These are phyloP conservation scores for Corydoras sp. DNA, from an alignment of 2,113 vertebrate genomes.

Conservation along the genomic window DNA sequence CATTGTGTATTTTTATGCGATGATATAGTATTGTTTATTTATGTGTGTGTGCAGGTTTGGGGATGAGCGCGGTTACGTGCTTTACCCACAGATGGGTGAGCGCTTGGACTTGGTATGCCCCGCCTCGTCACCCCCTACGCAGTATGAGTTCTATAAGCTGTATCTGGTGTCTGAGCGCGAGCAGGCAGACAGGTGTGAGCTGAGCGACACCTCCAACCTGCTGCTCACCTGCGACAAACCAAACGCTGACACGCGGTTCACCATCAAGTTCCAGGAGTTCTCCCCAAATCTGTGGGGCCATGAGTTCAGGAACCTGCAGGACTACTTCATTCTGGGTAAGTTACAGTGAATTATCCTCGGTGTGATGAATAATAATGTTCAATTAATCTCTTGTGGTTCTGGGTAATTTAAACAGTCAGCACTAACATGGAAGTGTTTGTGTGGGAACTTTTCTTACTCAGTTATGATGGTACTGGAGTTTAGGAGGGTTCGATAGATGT, in stretches of 20 bases:
- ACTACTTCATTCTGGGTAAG: constrained; percentile 96
- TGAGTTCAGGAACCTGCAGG: constrained; percentile 86
- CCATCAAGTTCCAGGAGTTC: constrained; percentile 99
- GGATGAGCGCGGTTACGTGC: constrained; percentile 42
- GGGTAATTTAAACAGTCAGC: constrained; percentile 45
- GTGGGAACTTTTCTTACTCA: constrained; percentile 2
- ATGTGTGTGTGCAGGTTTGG: constrained; percentile 32
- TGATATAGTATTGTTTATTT: neutral
- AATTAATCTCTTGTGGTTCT: constrained; percentile 49
- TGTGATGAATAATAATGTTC: constrained; percentile 39
- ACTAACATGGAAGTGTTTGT: constrained; percentile 33
- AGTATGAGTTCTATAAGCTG: constrained; percentile 94
- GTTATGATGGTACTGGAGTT: neutral
- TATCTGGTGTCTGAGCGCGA: constrained; percentile 84
- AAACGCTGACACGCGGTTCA: constrained; percentile 92
- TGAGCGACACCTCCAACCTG: constrained; percentile 87
- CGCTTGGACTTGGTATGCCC: constrained; percentile 98
- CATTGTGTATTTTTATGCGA: too few relatives aligned
- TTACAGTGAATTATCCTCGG: constrained; percentile 54
- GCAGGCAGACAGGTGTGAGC: constrained; percentile 90
- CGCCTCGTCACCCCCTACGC: constrained; percentile 63
- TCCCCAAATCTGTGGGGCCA: constrained; percentile 98
- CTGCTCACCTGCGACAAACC: constrained; percentile 95
- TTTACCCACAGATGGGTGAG: constrained; percentile 96
- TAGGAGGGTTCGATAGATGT: too few relatives aligned